These are phyloP conservation scores for Aleadryas rufinucha DNA, from an alignment of 2,113 vertebrate genomes.

Conservation along the genomic window DNA sequence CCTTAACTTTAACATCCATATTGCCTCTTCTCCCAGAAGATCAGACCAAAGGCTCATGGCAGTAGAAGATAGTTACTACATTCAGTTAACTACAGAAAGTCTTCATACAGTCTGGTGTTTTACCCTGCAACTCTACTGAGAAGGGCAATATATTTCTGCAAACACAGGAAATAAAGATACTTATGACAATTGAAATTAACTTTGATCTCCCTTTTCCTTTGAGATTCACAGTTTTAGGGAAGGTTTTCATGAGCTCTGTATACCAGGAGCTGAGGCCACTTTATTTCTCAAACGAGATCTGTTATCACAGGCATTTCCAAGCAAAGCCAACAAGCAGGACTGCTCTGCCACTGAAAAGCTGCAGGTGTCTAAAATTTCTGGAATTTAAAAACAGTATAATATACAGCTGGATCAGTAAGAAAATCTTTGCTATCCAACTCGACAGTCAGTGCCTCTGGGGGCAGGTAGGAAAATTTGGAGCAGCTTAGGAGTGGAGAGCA, in stretches of 20 bases:
- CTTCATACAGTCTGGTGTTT: neutral
- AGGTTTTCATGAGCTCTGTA: neutral
- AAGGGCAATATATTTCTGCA: neutral
- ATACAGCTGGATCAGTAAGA: neutral
- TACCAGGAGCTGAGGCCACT: neutral
- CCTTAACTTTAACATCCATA: neutral
- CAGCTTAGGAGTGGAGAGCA: constrained; percentile 35
- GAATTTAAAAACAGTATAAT: neutral
- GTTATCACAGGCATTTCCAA: neutral
- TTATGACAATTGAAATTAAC: neutral
- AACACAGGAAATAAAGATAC: neutral
- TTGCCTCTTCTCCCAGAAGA: neutral
- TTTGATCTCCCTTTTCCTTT: neutral
- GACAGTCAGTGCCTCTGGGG: constrained; percentile 12
- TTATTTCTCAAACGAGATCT: constrained; percentile 15
- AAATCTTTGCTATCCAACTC: constrained; percentile 2
- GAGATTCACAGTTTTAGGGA: neutral
- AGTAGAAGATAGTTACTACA: neutral
- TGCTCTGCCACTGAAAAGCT: constrained; percentile 19
- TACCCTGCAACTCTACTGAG: neutral
- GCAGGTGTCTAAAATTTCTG: neutral
- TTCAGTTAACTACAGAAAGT: neutral
- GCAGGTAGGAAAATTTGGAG: neutral
- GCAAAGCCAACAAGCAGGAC: neutral
- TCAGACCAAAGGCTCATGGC: neutral